These are phyloP conservation scores for Corynorhinus townsendii DNA, from an alignment of 2,113 vertebrate genomes.

Conservation along the genomic window DNA sequence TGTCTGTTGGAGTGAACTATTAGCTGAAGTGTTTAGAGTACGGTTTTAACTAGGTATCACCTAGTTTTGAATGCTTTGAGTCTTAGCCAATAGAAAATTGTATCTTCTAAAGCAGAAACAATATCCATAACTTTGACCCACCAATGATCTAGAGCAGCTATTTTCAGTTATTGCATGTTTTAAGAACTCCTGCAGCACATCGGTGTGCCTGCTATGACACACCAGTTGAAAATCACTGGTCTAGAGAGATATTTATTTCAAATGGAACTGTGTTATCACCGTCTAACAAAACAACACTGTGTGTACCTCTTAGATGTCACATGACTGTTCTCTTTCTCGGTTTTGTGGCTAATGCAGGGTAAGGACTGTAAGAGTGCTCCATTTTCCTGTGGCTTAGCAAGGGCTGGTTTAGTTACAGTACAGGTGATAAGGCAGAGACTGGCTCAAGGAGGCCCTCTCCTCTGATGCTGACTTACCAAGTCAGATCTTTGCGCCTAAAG, in stretches of 20 bases:
- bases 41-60: not conserved
- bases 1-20: not conserved
- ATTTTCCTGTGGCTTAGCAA: not conserved
- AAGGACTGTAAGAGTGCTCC: not conserved
- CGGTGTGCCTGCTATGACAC: not conserved
- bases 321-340: not conserved
- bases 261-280: not conserved
- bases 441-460: not conserved
- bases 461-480: not conserved
- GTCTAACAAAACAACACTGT: rapidly evolving
- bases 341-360: not conserved
- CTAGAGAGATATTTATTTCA: not conserved
- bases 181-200: not conserved
- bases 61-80: not conserved
- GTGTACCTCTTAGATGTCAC: not conserved
- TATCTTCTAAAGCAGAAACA: not conserved
- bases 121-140: not conserved
- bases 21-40: not conserved
- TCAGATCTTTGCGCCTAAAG: not conserved
- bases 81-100: not conserved
- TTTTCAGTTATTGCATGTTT: not conserved
- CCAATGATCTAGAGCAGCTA: too few relatives aligned
- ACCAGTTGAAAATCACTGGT: not conserved
- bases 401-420: rapidly evolving
- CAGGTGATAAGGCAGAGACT: not conserved